Evolutionary conservation across 2,797 vertebrate species (phyloP).

Genomic region (Chloroceryle inda): DNA sequence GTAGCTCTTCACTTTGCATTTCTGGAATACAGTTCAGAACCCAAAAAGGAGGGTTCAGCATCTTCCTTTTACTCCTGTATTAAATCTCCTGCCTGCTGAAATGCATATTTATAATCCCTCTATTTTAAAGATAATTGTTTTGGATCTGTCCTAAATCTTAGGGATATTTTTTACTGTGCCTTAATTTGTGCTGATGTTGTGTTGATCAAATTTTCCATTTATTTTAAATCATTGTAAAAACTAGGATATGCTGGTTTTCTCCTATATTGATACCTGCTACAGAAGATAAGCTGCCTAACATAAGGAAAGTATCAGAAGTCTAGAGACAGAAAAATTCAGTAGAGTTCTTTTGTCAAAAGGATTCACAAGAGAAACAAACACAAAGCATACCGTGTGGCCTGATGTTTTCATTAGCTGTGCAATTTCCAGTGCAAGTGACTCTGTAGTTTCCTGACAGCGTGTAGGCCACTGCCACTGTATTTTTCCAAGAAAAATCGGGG

Average conservation of each 20-base stretch:
- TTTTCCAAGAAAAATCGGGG: neutral
- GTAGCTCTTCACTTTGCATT: constrained; percentile 7
- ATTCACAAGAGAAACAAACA: neutral
- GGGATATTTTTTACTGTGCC: neutral
- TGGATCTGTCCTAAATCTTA: neutral
- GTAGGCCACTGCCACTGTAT: fast-evolving
- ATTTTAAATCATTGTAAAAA: neutral
- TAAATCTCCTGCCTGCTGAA: neutral
- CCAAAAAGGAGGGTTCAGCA: neutral
- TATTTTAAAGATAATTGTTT: neutral
- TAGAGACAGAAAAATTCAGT: neutral
- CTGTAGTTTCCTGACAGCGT: neutral
- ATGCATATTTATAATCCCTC: neutral
- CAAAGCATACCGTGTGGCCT: neutral
- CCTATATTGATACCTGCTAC: neutral
- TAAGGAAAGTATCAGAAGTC: neutral
- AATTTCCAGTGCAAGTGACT: neutral
- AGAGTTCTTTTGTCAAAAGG: neutral
- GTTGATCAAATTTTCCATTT: neutral
- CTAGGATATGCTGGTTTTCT: neutral
- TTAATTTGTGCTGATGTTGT: neutral
- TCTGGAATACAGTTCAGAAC: neutral
- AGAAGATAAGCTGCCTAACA: neutral
- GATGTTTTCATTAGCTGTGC: neutral
- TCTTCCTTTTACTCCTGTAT: neutral